Evolutionary conservation across 2,113 vertebrate genomes (phyloP).

Genomic region (Prinia subflava): DNA sequence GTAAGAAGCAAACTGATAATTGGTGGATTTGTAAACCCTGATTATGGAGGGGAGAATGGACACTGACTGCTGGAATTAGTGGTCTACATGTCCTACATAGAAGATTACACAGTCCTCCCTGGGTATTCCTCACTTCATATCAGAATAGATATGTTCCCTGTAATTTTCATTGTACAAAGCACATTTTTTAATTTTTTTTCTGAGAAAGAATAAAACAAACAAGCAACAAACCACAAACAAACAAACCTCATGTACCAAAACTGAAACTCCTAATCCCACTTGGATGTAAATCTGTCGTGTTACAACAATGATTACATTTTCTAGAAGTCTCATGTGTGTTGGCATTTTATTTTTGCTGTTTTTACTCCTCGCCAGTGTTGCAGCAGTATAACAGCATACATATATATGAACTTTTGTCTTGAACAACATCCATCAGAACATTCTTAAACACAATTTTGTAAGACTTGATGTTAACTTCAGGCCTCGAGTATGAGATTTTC

Average conservation of each 20-base stretch:
- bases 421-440: not conserved
- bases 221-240: not conserved
- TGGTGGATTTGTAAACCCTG: not conserved
- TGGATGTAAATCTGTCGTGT: not conserved
- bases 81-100: not conserved
- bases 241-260: not conserved
- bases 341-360: not conserved
- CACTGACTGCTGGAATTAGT: not conserved
- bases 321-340: not conserved
- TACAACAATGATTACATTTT: not conserved
- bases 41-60: not conserved
- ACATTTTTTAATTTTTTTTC: not conserved
- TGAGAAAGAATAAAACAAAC: not conserved
- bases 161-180: not conserved
- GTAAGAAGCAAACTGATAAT: not conserved
- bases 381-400: not conserved
- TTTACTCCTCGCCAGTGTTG: not conserved
- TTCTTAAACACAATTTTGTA: not conserved
- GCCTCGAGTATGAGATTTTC: not conserved
- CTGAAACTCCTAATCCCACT: not conserved
- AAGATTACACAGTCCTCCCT: not conserved
- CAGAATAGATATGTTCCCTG: not conserved
- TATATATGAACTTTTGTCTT: not conserved
- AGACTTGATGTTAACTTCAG: not conserved
- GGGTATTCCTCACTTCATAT: not conserved